Conservation (phyloP, 2,113 vertebrate genomes). For the Hiodon tergisus region DNA sequence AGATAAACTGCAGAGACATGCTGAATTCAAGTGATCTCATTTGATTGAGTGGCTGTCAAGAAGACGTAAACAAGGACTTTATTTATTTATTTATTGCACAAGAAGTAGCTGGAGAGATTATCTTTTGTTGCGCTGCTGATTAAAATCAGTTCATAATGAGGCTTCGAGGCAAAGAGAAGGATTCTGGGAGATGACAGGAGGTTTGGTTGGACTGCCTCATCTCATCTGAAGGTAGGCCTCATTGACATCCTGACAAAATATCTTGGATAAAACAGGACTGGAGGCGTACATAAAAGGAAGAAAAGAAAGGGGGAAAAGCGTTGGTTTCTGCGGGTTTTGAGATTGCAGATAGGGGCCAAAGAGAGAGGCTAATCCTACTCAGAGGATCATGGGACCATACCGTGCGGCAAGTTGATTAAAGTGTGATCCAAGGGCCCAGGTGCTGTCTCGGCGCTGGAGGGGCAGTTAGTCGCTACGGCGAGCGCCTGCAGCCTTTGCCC, state of each 20-base stretch:
- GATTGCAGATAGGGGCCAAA: conserved; percentile 3
- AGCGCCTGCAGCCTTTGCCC: conserved; percentile 71
- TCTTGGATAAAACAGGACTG: not conserved
- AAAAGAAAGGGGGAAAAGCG: not conserved
- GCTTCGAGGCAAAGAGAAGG: not conserved
- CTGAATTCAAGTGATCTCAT: conserved; percentile 37
- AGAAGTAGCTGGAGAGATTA: not conserved
- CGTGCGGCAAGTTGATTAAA: conserved; percentile 40
- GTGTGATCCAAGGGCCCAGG: conserved; percentile 60
- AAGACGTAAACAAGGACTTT: not conserved
- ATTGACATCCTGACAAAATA: conserved; percentile 8
- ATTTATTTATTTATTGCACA: conserved; percentile 20
- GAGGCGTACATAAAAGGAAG: not conserved
- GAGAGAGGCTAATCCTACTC: conserved; percentile 4
- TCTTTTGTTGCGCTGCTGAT: not conserved
- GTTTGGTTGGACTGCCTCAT: not conserved
- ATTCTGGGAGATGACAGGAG: not conserved
- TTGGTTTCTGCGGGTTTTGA: conserved; percentile 8
- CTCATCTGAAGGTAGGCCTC: not conserved
- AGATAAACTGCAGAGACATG: conserved; percentile 34
- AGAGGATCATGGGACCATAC: conserved; percentile 4
- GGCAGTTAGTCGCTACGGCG: conserved; percentile 61
- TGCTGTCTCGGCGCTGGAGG: conserved; percentile 60
- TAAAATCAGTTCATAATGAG: conserved; percentile 13
- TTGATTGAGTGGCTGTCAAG: conserved; percentile 44